These are phyloP conservation scores for Teleogryllus occipitalis DNA, from an alignment of 1,140 invertebrate genomes.

Conservation along the genomic window DNA sequence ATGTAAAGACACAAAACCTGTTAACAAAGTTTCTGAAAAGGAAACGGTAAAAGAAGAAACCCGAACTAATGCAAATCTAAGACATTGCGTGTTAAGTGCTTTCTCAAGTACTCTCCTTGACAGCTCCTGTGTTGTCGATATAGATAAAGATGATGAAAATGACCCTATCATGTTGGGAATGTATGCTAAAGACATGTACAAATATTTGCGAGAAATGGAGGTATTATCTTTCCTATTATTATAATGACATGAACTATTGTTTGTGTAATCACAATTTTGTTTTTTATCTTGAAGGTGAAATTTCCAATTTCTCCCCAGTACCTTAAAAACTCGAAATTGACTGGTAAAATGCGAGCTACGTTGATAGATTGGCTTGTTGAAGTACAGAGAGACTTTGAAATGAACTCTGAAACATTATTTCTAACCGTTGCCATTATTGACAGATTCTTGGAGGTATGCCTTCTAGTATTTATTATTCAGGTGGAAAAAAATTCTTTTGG, in stretches of 20 bases:
- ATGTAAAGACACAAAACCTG: too few species aligned
- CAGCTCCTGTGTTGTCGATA: constrained; percentile 34
- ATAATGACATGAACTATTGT: background rate
- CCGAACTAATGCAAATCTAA: background rate
- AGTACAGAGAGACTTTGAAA: constrained; percentile 79
- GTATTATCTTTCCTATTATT: constrained; percentile 24
- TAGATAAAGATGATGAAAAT: constrained; percentile 47
- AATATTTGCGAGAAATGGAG: constrained; percentile 46
- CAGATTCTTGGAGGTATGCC: constrained; percentile 23
- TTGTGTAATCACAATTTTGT: constrained; percentile 7
- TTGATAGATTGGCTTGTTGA: constrained; percentile 92
- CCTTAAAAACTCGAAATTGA: constrained; percentile 38
- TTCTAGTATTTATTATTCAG: background rate
- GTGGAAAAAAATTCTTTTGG: background rate
- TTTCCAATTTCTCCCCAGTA: constrained; percentile 9
- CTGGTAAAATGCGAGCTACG: constrained; percentile 77
- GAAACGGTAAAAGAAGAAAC: background rate
- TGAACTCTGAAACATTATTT: constrained; percentile 86
- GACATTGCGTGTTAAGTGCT: background rate
- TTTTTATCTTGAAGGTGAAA: constrained; percentile 15
- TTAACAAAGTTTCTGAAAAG: background rate
- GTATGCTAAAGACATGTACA: constrained; percentile 51
- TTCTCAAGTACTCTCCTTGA: background rate
- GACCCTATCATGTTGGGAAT: constrained; percentile 47
- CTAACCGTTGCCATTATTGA: constrained; percentile 83